Evolutionary conservation across 2,888 invertebrate genomes (phyloP).

Genomic region (Resseliella maxima): DNA sequence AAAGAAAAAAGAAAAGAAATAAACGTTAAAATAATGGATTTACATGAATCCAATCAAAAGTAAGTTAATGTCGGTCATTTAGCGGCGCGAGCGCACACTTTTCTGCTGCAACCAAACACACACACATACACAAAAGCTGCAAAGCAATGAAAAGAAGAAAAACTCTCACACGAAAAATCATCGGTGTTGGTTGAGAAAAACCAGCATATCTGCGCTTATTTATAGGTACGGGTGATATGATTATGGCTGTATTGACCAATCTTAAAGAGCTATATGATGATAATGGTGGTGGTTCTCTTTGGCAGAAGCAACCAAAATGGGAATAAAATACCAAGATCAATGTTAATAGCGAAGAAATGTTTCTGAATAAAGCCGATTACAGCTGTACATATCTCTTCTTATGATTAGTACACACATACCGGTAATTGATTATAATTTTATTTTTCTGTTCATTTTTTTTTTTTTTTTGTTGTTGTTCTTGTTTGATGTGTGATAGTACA

Average conservation of each 20-base stretch:
- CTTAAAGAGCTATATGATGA: background rate
- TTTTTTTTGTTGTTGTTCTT: background rate
- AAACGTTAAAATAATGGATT: slow-evolving; percentile 34
- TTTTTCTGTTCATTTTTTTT: background rate
- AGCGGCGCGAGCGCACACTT: background rate
- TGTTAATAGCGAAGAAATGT: background rate
- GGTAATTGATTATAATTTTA: slow-evolving; percentile 14
- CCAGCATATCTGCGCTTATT: background rate
- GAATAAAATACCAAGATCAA: slow-evolving; percentile 10
- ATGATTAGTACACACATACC: slow-evolving; percentile 2
- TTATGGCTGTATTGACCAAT: background rate
- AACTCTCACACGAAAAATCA: background rate
- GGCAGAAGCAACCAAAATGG: background rate
- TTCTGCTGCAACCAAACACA: background rate
- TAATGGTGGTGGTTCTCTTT: background rate
- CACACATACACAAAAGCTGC: background rate
- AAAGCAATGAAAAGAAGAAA: background rate
- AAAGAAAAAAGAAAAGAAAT: background rate
- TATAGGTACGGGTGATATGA: background rate
- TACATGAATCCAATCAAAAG: slow-evolving; percentile 43
- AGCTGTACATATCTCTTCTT: background rate
- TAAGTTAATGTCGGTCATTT: slow-evolving; percentile 43
- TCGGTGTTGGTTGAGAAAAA: background rate
- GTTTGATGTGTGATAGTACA: background rate
- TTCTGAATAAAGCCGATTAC: slow-evolving; percentile 3